These are phyloP conservation scores for Kryptopterus vitreolus DNA, from an alignment of 2,797 vertebrate species.

Conservation along the genomic window DNA sequence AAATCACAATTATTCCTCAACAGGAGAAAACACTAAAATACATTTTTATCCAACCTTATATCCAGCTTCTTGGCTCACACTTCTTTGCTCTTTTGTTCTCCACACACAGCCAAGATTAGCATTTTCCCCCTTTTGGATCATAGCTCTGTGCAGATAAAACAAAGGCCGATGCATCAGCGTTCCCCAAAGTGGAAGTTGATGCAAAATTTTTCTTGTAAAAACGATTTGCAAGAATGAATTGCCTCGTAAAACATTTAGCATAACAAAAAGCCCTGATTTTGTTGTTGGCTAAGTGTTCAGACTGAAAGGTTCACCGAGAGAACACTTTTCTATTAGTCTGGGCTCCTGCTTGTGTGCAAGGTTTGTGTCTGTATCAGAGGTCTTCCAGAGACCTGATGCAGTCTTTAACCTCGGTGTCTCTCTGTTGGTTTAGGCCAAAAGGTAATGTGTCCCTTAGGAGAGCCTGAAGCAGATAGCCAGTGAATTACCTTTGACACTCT, in stretches of 20 bases:
- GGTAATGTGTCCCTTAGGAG: conserved; percentile 49
- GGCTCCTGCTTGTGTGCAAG: conserved; percentile 7
- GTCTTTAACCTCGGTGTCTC: conserved; percentile 47
- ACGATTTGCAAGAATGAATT: background rate
- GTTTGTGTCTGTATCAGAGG: conserved; percentile 8
- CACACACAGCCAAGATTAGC: background rate
- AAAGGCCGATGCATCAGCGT: background rate
- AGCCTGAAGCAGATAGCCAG: conserved; percentile 35
- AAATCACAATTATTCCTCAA: no score
- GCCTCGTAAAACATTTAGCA: background rate
- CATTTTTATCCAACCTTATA: background rate
- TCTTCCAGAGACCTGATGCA: conserved; percentile 16
- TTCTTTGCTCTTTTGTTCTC: background rate
- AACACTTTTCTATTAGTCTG: background rate
- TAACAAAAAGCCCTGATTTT: background rate
- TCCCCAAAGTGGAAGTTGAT: background rate
- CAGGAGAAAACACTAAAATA: background rate
- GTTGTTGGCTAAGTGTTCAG: background rate
- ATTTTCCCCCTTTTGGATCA: background rate
- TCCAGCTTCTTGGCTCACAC: background rate
- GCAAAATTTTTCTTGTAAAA: background rate
- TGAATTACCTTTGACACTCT: conserved; percentile 46
- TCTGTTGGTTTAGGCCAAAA: conserved; percentile 47
- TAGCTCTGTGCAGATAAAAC: background rate
- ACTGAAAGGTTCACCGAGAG: background rate